Evolutionary conservation across 2,888 invertebrate genomes (phyloP), one percentile per base, ranked within the genome.

Genomic region (Drosophila rellima): DNA sequence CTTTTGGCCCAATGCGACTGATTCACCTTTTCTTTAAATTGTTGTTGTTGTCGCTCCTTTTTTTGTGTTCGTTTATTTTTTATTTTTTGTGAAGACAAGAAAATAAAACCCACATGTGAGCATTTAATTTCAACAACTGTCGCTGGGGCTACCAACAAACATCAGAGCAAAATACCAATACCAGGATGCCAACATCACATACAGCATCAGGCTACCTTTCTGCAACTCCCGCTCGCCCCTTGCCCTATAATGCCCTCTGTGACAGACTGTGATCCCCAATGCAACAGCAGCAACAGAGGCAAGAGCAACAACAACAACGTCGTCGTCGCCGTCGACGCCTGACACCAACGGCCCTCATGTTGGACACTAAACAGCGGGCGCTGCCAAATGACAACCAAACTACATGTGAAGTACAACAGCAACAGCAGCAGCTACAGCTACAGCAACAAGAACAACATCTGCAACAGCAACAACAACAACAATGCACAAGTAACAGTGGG

Each of bases 81-180:
- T 44, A 3, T 39, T 31, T 47, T 48, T 55, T 23, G 56, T 56
- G 17, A 42, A 77, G 70, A 77, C 77, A 80, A 71, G 87, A 56
- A 78, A 78, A 79, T 80, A 88, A 90, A 90, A 85, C 85, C 91
- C 90, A 90, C 90, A 91, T 90, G 90, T 90, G 90, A 89, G 91
- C 91, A 90, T 90, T 90, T 91, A 89, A 90, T 90, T 90, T 90
- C 91, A 91, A 87, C 91, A 90, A 90, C 90, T 90, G 90, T 90
- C 88, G 86, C 77, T 71, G 76, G 51, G 63, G 70, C 89, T 80
- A 72, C 64, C 67, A 79, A 64, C 76, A 70, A 47, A 74, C 86
- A 70, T 66, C 64, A 70, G 66, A 74, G 74, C 48, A 70, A 74
- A 82, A 83, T 88, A 74, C 83, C 89, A 86, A 83, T 82, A 79